Evolutionary conservation across 2,113 vertebrate genomes (phyloP).

Genomic region (Glaucomys volans): DNA sequence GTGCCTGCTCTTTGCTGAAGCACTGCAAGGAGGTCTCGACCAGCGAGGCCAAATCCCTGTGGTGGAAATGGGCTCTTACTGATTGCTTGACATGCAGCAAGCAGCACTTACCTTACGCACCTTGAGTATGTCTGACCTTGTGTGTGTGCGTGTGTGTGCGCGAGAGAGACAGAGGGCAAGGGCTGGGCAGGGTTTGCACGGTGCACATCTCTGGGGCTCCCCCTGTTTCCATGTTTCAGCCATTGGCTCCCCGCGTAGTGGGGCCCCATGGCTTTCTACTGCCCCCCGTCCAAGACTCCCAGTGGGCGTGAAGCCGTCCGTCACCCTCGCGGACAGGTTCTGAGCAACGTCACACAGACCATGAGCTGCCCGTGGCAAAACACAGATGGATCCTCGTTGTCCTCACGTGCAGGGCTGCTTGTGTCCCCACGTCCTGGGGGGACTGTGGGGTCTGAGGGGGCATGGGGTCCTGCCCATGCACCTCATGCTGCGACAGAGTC

Average conservation of each 20-base stretch:
- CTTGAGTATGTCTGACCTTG: background rate
- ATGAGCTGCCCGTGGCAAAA: background rate
- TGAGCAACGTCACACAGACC: background rate
- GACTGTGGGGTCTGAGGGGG: fast-evolving
- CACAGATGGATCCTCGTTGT: fast-evolving
- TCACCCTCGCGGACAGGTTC: fast-evolving
- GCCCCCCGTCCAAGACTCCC: background rate
- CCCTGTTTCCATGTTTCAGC: background rate
- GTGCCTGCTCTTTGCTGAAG: background rate
- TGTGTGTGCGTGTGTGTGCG: too few relatives aligned
- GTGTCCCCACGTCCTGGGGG: too few relatives aligned
- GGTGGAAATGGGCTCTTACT: background rate
- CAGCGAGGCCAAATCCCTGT: background rate
- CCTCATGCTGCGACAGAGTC: background rate
- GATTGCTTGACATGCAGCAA: background rate
- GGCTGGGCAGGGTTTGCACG: fast-evolving
- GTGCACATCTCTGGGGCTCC: fast-evolving
- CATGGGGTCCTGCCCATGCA: fast-evolving
- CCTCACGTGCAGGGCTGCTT: fast-evolving
- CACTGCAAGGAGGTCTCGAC: background rate
- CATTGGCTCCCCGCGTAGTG: background rate
- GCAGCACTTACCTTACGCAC: background rate
- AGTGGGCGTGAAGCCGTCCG: fast-evolving
- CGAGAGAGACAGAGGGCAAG: too few relatives aligned
- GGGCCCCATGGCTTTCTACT: background rate